phyloP scores from a whole-genome alignment of 2,797 vertebrate species.

The Poliocrania exsul region DNA sequence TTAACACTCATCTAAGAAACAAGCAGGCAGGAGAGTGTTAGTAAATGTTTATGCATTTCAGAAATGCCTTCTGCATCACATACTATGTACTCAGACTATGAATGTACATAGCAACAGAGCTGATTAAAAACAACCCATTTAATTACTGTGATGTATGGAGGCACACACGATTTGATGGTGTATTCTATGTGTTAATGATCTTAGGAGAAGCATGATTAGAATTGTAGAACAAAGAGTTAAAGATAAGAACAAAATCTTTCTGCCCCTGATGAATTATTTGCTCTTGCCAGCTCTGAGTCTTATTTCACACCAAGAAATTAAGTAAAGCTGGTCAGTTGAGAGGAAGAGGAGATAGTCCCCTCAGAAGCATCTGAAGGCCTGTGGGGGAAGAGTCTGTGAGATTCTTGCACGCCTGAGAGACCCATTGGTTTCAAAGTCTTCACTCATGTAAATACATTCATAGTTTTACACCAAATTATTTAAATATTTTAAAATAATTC shows the following conservation, averaged over 20 bases:
- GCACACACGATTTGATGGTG: not conserved
- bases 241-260: not conserved
- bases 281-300: not conserved
- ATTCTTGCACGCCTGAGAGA: not conserved
- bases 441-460: not conserved
- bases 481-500: not conserved
- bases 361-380: not conserved
- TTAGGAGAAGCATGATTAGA: not conserved
- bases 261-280: not conserved
- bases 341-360: not conserved
- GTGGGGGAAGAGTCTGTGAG: not conserved
- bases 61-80: conserved; percentile 66
- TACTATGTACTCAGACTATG: not conserved
- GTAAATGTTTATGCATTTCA: conserved; percentile 73
- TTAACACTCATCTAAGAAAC: conserved; percentile 40
- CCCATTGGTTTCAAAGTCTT: not conserved
- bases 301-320: not conserved
- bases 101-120: conserved; percentile 48
- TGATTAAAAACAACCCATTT: conserved; percentile 24
- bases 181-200: not conserved
- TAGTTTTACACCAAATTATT: not conserved
- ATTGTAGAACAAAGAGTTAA: not conserved
- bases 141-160: conserved; percentile 6
- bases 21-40: conserved; percentile 39
- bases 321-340: not conserved